phyloP scores from a whole-genome alignment of 2,113 vertebrate genomes.

The Takifugu flavidus region DNA sequence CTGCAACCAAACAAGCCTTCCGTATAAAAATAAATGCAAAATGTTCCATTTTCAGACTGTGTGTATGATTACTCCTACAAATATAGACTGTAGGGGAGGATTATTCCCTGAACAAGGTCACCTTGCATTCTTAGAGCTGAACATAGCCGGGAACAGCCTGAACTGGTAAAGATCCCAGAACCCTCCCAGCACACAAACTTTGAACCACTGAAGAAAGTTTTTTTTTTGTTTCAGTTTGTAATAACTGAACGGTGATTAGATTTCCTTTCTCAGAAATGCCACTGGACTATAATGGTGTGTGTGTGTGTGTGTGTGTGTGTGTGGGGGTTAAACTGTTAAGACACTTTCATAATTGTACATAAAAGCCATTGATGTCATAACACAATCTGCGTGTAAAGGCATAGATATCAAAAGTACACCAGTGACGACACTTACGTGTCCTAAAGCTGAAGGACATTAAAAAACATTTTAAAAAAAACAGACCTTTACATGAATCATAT shows the following conservation, averaged over 20 bases:
- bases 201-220: background rate
- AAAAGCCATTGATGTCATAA: constrained; percentile 27
- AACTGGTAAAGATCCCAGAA: constrained; percentile 70
- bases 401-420: constrained; percentile 44
- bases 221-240: constrained; percentile 7
- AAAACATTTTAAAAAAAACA: constrained; percentile 31
- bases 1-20: constrained; percentile 30
- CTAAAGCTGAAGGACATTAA: constrained; percentile 8
- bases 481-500: constrained; percentile 26
- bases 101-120: constrained; percentile 74
- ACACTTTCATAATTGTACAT: constrained; percentile 20
- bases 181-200: constrained; percentile 20
- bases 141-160: constrained; percentile 79
- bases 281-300: constrained; percentile 3
- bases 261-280: constrained; percentile 10
- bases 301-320: too few species aligned
- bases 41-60: constrained; percentile 44
- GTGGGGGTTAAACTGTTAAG: constrained; percentile 18
- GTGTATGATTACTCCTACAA: constrained; percentile 21
- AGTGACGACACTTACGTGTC: constrained; percentile 21
- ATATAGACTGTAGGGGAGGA: constrained; percentile 57
- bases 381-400: constrained; percentile 15
- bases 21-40: constrained; percentile 15
- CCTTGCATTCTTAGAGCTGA: constrained; percentile 72
- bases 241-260: constrained; percentile 6